These are phyloP conservation scores for Mylabris sibirica DNA, from an alignment of 2,888 invertebrate genomes.

Conservation along the genomic window DNA sequence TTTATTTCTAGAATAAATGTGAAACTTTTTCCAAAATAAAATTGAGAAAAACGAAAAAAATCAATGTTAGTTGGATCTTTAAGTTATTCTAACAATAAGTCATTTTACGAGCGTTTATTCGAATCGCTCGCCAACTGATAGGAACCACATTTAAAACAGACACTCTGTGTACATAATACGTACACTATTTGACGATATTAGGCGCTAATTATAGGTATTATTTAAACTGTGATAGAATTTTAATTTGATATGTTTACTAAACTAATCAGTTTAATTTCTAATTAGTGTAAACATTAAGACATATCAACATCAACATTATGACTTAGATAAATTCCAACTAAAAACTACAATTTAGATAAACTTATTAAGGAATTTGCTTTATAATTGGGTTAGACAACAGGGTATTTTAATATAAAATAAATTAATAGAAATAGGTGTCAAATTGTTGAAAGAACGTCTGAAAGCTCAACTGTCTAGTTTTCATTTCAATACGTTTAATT, in stretches of 20 bases:
- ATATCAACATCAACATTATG: constrained; percentile 11
- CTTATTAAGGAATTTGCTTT: neutral
- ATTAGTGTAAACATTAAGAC: constrained; percentile 4
- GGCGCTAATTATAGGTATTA: neutral
- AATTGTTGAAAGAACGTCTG: neutral
- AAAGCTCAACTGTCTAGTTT: too few relatives aligned
- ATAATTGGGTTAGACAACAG: neutral
- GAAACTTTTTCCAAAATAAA: too few relatives aligned
- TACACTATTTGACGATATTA: neutral
- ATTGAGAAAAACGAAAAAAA: too few relatives aligned
- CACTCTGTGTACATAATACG: too few relatives aligned
- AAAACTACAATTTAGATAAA: neutral
- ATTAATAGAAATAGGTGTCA: neutral
- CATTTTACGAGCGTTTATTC: too few relatives aligned
- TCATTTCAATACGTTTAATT: neutral
- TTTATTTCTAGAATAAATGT: too few relatives aligned
- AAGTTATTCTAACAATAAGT: too few relatives aligned
- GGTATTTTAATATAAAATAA: neutral
- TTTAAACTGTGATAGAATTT: neutral
- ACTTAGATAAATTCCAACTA: constrained; percentile 1
- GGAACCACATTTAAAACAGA: too few relatives aligned
- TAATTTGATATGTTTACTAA: neutral
- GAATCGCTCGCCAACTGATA: too few relatives aligned
- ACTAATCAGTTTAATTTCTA: constrained; percentile 15
- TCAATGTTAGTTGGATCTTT: too few relatives aligned